These are phyloP conservation scores for Glaucidium brasilianum DNA, from an alignment of 2,113 vertebrate species.

Conservation along the genomic window DNA sequence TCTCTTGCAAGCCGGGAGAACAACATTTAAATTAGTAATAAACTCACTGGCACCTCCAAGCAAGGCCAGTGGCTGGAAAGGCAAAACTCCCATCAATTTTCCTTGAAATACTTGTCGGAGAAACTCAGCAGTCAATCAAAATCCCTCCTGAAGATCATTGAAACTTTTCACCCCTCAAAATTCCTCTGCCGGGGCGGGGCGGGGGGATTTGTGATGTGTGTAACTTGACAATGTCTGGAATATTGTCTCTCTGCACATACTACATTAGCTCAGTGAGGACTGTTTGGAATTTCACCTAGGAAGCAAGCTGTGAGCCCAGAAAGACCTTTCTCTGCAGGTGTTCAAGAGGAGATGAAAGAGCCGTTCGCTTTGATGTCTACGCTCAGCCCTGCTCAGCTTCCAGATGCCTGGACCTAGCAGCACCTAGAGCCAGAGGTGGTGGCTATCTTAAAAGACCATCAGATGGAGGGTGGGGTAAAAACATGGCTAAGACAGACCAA, in stretches of 20 bases:
- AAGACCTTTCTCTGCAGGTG: neutral
- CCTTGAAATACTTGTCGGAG: neutral
- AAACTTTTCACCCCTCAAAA: neutral
- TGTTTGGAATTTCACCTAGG: neutral
- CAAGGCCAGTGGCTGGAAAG: constrained; percentile 20
- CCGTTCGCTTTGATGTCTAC: neutral
- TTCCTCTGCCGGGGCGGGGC: neutral
- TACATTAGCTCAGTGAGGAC: neutral
- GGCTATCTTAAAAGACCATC: neutral
- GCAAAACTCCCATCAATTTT: constrained; percentile 3
- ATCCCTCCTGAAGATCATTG: neutral
- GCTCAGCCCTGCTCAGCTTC: neutral
- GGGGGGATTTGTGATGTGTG: neutral
- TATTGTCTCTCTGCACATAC: neutral
- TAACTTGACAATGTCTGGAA: neutral
- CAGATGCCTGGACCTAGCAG: neutral
- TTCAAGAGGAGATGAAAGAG: neutral
- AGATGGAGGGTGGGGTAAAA: neutral
- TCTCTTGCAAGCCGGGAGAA: neutral
- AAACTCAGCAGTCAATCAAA: neutral
- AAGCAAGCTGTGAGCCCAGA: neutral
- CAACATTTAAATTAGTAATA: constrained; percentile 49
- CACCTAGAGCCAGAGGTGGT: neutral
- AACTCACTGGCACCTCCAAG: neutral
- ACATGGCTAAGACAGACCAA: neutral